Evolutionary conservation across 2,888 invertebrate species (phyloP).

Genomic region (Aradus depressus): DNA sequence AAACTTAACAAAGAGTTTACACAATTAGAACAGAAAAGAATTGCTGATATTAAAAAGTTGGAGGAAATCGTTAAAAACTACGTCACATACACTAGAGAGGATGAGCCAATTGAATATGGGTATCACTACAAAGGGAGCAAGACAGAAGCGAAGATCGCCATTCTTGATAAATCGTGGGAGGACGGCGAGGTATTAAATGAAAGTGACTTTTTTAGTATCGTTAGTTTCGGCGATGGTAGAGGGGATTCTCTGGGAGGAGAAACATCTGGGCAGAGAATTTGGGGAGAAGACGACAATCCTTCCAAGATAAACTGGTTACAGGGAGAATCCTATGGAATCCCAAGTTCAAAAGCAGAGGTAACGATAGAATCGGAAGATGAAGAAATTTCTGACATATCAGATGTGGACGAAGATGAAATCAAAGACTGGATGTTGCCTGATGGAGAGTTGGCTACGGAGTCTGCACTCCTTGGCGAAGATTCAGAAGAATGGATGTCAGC

Average conservation of each 20-base stretch:
- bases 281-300: no score
- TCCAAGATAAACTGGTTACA: no score
- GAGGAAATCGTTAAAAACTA: not conserved
- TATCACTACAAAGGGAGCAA: not conserved
- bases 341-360: no score
- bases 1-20: not conserved
- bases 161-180: no score
- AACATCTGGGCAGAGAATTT: no score
- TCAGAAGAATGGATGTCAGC: not conserved
- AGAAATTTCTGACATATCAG: not conserved
- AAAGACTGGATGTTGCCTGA: no score
- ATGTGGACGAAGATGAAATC: constrained; percentile 5
- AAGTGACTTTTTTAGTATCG: no score
- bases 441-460: constrained; percentile 8
- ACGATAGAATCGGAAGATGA: not conserved
- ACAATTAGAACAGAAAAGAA: not conserved
- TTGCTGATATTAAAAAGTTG: not conserved
- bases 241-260: no score
- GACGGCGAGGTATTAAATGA: no score
- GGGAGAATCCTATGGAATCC: no score
- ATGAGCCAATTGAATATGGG: not conserved
- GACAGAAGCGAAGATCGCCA: no score
- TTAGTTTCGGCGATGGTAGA: no score
- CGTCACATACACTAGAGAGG: not conserved
- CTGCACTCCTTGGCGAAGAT: not conserved